Percentiles rank a stretch among this genome's conserved stretches.
Conservation (phyloP, 2,888 invertebrate species). For the Harpagoxenus sublaevis region DNA sequence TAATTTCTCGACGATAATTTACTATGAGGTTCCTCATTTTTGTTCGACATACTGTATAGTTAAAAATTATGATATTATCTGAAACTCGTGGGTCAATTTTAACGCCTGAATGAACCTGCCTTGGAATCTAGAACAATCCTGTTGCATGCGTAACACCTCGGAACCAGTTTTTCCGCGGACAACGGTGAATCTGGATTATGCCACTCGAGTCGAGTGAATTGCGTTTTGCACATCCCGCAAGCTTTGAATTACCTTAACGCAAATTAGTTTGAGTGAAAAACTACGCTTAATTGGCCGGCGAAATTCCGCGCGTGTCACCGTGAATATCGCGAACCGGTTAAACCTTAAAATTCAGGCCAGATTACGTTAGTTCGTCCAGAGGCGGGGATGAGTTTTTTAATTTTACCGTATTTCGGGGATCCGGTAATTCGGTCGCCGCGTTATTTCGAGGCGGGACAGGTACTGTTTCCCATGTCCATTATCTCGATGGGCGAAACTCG, state of each 20-base stretch:
- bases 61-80: slow-evolving; percentile 2
- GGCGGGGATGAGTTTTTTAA: slow-evolving; percentile 42
- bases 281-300: slow-evolving; percentile 49
- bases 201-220: slow-evolving; percentile 53
- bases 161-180: slow-evolving; percentile 64
- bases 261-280: slow-evolving; percentile 29
- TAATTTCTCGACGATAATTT: slow-evolving; percentile 7
- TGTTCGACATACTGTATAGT: neutral
- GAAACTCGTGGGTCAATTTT: slow-evolving; percentile 59
- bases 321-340: slow-evolving; percentile 35
- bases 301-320: slow-evolving; percentile 38
- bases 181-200: slow-evolving; percentile 61
- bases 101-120: slow-evolving; percentile 58
- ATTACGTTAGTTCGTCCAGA: neutral
- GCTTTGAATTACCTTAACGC: slow-evolving; percentile 32
- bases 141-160: slow-evolving; percentile 44
- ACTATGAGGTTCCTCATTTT: neutral
- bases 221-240: slow-evolving; percentile 41
- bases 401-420: slow-evolving; percentile 46
- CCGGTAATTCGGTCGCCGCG: slow-evolving; percentile 3
- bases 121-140: slow-evolving; percentile 65
- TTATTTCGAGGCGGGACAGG: slow-evolving; percentile 26
- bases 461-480: slow-evolving; percentile 59
- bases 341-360: slow-evolving; percentile 28
- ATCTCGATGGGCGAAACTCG: neutral